Evolutionary conservation across 2,113 vertebrate genomes (phyloP), one percentile per base, ranked within the genome.

Genomic region (Planiliza haematocheilus): DNA sequence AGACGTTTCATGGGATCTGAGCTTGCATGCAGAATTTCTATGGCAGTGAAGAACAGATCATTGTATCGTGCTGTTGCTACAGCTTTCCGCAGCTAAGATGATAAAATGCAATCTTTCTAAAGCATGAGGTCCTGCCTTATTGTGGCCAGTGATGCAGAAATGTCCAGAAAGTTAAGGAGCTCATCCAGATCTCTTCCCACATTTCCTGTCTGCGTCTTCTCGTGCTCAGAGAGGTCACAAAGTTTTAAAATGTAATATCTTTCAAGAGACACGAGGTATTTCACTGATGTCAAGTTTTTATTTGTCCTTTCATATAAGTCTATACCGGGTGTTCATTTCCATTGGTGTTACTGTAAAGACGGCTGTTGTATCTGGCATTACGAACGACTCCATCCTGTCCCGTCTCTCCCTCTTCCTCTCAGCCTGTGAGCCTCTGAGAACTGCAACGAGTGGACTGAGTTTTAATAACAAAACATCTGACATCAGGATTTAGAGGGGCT

Each of bases 381-480:
- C 8, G 42, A 67, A 13, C 0, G 71, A 81, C 83, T 86, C 77
- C 79, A 68, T 68, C 1, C 56, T 61, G 76, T 74, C 79, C 75
- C 41, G 10, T 57, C 55, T 50, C 59, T 16, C n/a, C n/a, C 66
- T 55, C 45, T 58, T 61, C 70, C 55, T 60, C 67, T 79, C 55
- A 5, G 60, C 48, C 74, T 74, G 58, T 76, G 49, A 84, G 76
- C 61, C 82, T 86, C 81, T 83, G 75, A 78, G 67, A 82, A 88
- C 74, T 17, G 50, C 81, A 89, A 78, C 70, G 55, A 69, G 77
- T 67, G 82, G 75, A 39, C 75, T 61, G 64, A 80, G 75, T 88
- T 91, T 91, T 91, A 88, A 91, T 91, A 91, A 91, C 85, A 89
- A 90, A 91, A 91, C 87, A 89, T 93, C 89, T 88, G 81, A 86